Evolutionary conservation across 2,888 invertebrate species (phyloP).

Genomic region (Drosophila antonietae): DNA sequence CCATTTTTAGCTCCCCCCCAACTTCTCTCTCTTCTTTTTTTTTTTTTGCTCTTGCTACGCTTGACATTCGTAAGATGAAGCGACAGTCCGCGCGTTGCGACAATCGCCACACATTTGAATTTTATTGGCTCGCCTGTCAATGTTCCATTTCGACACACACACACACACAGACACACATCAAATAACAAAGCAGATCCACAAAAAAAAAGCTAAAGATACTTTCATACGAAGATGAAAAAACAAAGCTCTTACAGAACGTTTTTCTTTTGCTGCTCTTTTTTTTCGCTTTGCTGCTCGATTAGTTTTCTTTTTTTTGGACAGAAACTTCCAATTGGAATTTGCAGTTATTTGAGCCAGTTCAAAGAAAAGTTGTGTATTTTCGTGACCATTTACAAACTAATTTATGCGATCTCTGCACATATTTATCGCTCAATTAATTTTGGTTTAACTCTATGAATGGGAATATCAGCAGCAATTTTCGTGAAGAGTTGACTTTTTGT

Average conservation of each 20-base stretch:
- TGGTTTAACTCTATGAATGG: not conserved
- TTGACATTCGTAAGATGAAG: constrained; percentile 70
- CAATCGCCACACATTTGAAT: constrained; percentile 83
- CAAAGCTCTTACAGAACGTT: constrained; percentile 22
- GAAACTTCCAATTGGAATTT: not conserved
- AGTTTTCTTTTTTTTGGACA: constrained; percentile 8
- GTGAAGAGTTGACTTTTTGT: too few relatives aligned
- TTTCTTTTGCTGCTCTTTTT: not conserved
- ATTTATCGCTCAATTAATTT: not conserved
- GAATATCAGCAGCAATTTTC: not conserved
- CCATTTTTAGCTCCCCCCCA: constrained; percentile 18
- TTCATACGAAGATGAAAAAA: constrained; percentile 17
- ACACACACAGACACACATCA: constrained; percentile 15
- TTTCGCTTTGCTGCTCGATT: constrained; percentile 9
- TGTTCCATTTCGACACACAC: constrained; percentile 55
- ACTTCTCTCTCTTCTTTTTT: not conserved
- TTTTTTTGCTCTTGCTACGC: constrained; percentile 42
- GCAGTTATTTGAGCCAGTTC: not conserved
- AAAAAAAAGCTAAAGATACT: constrained; percentile 8
- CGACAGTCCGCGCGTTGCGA: constrained; percentile 71
- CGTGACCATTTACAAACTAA: not conserved
- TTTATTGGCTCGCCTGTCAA: constrained; percentile 83
- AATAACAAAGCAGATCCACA: constrained; percentile 14
- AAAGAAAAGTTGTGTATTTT: not conserved
- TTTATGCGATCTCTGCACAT: not conserved